A percentile compares a stretch with the other conserved stretches of the same genome.
These are phyloP conservation scores for Sphinx pinastri DNA, from an alignment of 2,888 invertebrate genomes.

Conservation along the genomic window DNA sequence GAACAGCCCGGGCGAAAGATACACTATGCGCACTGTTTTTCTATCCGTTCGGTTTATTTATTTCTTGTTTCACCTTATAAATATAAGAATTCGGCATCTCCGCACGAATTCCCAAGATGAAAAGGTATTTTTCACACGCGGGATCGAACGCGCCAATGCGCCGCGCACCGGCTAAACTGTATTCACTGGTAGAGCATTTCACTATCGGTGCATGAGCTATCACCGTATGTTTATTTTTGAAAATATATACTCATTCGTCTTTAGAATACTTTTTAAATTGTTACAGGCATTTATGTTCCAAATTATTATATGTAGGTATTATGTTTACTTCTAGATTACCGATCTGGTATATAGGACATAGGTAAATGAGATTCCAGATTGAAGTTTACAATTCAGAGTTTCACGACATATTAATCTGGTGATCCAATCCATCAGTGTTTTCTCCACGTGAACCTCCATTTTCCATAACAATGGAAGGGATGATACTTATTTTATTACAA, in stretches of 20 bases:
- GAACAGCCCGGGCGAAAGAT: conserved; percentile 56
- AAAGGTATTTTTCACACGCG: conserved; percentile 77
- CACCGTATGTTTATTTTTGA: conserved; percentile 36
- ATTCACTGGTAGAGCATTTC: conserved; percentile 56
- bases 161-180: conserved; percentile 54
- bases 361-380: neutral
- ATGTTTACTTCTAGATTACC: neutral
- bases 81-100: conserved; percentile 78
- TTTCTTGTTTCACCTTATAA: conserved; percentile 76
- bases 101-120: conserved; percentile 79
- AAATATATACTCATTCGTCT: conserved; percentile 13
- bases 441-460: conserved; percentile 26
- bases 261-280: neutral
- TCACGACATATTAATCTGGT: conserved; percentile 17
- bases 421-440: conserved; percentile 23
- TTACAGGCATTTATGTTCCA: neutral
- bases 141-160: conserved; percentile 53
- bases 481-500: conserved; percentile 43
- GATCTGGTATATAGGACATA: neutral
- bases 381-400: neutral
- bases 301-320: neutral
- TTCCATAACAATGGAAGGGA: conserved; percentile 28
- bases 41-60: conserved; percentile 77
- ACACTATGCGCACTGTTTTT: conserved; percentile 54
- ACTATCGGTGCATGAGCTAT: conserved; percentile 57